phyloP scores from a whole-genome alignment of 2,113 vertebrate genomes.

The Tautogolabrus adspersus region DNA sequence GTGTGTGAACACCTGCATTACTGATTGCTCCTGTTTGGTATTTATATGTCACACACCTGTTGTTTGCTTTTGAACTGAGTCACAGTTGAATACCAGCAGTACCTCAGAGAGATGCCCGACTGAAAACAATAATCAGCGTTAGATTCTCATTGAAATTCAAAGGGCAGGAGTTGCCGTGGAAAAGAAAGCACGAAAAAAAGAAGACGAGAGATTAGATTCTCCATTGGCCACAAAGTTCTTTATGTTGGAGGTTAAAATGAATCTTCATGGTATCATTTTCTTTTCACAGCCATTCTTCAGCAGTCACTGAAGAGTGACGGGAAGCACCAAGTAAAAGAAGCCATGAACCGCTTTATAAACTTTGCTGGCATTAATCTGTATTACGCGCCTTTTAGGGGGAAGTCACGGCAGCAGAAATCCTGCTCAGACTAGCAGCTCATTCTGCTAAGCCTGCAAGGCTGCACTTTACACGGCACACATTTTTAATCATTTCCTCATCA shows the following conservation, averaged over 20 bases:
- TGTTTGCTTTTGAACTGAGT: constrained; percentile 32
- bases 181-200: neutral
- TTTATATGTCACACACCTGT: constrained; percentile 54
- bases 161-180: neutral
- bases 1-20: constrained; percentile 15
- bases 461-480: constrained; percentile 12
- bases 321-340: constrained; percentile 29
- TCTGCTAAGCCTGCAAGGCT: constrained; percentile 35
- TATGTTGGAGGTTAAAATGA: constrained; percentile 25
- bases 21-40: constrained; percentile 35
- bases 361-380: constrained; percentile 61
- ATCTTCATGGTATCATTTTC: constrained; percentile 38
- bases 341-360: constrained; percentile 50
- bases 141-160: constrained; percentile 27
- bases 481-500: constrained; percentile 14
- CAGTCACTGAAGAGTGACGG: constrained; percentile 46
- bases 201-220: constrained; percentile 3
- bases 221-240: constrained; percentile 13
- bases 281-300: constrained; percentile 49
- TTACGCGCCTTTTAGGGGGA: constrained; percentile 48
- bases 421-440: constrained; percentile 45
- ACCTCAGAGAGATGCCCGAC: constrained; percentile 18
- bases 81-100: constrained; percentile 21
- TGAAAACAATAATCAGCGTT: constrained; percentile 15
- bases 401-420: constrained; percentile 27